Conservation (phyloP, 2,113 vertebrate genomes). For the Silurus meridionalis region DNA sequence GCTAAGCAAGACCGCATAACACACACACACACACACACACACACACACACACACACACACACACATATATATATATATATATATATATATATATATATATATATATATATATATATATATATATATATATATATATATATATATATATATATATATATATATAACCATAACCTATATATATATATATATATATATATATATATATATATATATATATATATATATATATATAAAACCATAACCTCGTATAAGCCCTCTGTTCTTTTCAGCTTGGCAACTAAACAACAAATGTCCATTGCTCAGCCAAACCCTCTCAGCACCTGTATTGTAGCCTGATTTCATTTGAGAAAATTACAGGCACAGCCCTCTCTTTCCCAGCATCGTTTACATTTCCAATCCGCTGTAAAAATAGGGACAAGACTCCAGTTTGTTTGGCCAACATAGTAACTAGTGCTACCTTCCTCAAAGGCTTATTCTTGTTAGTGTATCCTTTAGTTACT, state of each 20-base stretch:
- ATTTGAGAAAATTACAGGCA: slow-evolving; percentile 41
- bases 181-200: no score
- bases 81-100: no score
- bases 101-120: no score
- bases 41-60: no score
- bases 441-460: slow-evolving; percentile 25
- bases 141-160: no score
- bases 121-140: no score
- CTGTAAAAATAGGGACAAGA: slow-evolving; percentile 9
- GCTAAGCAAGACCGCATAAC: not conserved
- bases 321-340: slow-evolving; percentile 53
- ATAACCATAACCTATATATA: slow-evolving; percentile 6
- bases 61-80: slow-evolving; percentile 12
- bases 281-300: slow-evolving; percentile 23
- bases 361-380: slow-evolving; percentile 10
- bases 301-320: slow-evolving; percentile 34
- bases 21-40: no score
- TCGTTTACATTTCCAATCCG: slow-evolving; percentile 23
- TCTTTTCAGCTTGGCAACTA: slow-evolving; percentile 44
- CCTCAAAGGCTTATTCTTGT: not conserved
- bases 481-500: slow-evolving; percentile 13
- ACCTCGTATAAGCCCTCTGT: slow-evolving; percentile 48
- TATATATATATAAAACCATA: not conserved
- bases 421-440: slow-evolving; percentile 23
- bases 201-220: no score